Evolutionary conservation across 1,140 invertebrate species (phyloP).

Genomic region (Steinernema feltiae): DNA sequence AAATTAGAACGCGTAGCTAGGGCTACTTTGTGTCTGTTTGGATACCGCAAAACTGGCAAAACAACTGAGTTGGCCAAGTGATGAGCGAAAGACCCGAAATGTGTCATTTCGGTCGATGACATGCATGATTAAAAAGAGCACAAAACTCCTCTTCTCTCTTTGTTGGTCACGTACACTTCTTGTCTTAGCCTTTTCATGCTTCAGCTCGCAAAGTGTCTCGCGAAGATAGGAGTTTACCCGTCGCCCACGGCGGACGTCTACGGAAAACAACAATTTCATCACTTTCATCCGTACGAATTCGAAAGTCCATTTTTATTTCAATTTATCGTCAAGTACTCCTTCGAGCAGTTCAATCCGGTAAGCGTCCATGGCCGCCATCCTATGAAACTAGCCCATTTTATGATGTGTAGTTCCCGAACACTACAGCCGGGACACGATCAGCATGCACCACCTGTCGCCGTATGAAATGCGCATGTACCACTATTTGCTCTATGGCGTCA

Average conservation of each 20-base stretch:
- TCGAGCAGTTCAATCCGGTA: not conserved
- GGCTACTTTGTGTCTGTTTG: too few species aligned
- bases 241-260: not conserved
- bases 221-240: not conserved
- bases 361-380: not conserved
- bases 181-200: too few species aligned
- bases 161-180: too few species aligned
- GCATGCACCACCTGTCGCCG: conserved; percentile 10
- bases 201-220: not conserved
- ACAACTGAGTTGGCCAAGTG: too few species aligned
- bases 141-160: too few species aligned
- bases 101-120: too few species aligned
- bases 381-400: not conserved
- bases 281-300: not conserved
- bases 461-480: conserved; percentile 1
- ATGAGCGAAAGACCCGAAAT: too few species aligned
- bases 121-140: too few species aligned
- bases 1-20: too few species aligned
- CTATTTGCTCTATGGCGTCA: not conserved
- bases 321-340: not conserved
- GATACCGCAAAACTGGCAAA: too few species aligned
- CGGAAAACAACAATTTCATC: not conserved
- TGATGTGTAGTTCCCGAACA: not conserved
- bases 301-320: not conserved
- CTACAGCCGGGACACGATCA: conserved; percentile 1